Evolutionary conservation across 2,888 invertebrate species (phyloP), one percentile per base, ranked within the genome.

Genomic region (Dichetophora obliterata): DNA sequence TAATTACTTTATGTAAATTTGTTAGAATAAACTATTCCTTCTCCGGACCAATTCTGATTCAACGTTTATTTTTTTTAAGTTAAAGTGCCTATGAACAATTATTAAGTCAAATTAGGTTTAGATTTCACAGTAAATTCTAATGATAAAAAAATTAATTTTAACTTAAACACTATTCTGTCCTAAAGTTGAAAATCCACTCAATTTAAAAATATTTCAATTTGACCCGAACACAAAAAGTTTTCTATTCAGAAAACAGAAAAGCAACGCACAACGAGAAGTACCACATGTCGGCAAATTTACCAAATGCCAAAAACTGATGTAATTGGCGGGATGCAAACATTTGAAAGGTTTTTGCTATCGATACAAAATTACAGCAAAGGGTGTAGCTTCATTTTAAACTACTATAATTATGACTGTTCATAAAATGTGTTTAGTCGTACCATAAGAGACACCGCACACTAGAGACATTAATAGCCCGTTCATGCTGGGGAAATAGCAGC

Each of bases 281-380:
- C 75, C 75, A 70, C 75, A 75, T 75, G 75, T 63, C 52, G 50
- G 71, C 48, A 27, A 75, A 61, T 70, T 70, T 37, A 6, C n/a
- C 61, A 61, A 37, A 59, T 54, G 61, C 61, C 69, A 68, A 57
- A 61, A 37, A 61, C 3, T 61, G 61, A 34, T 50, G n/a, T 57
- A 48, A 37, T 27, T 75, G 69, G 75, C 61, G 75, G 68, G 61
- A 75, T 54, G 22, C 11, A 22, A 65, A 66, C 63, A 54, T 54
- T 74, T 65, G 54, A 31, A 61, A 3, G 34, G 65, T 37, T 66
- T 66, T 27, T 19, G 2, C 24, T 24, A 59, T 59, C 57, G 57
- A 65, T 65, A 65, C n/a, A 6, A 8, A n/a, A 3, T 22, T 54
- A 2, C 2, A 43, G 14, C 14, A 11, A 2, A 57, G 24, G 24